Base-by-base conservation (phyloP, 2,888 invertebrate genomes). In the Macaria notata region DNA sequence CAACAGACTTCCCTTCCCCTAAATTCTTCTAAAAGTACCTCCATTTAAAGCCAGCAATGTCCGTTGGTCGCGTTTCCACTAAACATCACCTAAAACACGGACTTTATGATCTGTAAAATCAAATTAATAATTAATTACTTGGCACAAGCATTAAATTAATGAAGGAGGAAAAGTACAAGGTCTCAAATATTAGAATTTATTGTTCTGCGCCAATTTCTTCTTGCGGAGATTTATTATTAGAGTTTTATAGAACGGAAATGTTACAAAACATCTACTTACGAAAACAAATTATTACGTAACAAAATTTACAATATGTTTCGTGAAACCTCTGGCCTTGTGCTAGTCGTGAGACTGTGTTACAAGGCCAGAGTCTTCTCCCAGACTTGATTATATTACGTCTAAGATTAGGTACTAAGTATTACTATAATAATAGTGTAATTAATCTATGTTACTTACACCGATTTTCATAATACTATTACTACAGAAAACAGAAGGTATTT, bases 51-150 rank as follows among this genome's bases (percentile, higher is more conserved):
- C 8, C 41, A 41, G n/a, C 41, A 9, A 0, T n/a, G n/a, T 5
- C 8, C 41, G n/a, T 41, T 41, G 1, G 4, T 19, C 7, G 4
- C 31, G 9, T 29, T n/a, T 19, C 30, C 33, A 8, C 42, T 48
- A 49, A 55, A 59, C 31, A 46, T 53, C 47, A 45, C 45, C 50
- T 53, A 54, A 62, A 64, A 61, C 58, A 59, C 45, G 38, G 45
- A 44, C 51, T 61, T 65, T 63, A 68, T 64, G 65, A 69, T 67
- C 59, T 62, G 64, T 52, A 46, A 66, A 64, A 69, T 68, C 63
- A 66, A 70, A 65, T 67, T 67, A 67, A 63, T 67, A 69, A 68
- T 69, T 68, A 68, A 69, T 69, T 66, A 67, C 59, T 59, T 48
- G 54, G 59, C 63, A 62, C 62, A 58, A 65, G 62, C 63, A 57